Base-by-base conservation (phyloP, 2,113 vertebrate genomes). In the Odontesthes bonariensis region DNA sequence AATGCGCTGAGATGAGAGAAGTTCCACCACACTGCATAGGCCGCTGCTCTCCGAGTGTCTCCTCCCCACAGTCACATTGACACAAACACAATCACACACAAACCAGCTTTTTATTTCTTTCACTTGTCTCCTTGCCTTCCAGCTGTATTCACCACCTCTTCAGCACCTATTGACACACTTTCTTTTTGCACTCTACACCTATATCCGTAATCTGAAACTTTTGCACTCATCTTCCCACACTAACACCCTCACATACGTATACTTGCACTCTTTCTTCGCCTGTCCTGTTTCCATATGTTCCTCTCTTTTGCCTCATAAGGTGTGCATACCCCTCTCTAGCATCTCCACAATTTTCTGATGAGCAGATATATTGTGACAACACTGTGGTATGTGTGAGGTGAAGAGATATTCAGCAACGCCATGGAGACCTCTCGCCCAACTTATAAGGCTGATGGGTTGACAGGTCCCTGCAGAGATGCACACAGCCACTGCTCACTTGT, bases 1-100 rank as follows among this genome's bases (percentile, higher is more conserved):
- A 95, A 95, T 91, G 92, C 92, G 94, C 94, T 95, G 94, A 95
- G 94, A 95, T 88, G 89, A 91, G 91, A 93, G 91, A 95, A 94
- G 94, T 95, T 95, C 94, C 93, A 92, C 80, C 92, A 94, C 92
- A 89, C 92, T 94, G 93, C 90, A 86, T 93, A 88, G 91, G 89
- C 93, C 82, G 77, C 92, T 91, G 87, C 88, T 90, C 88, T 62
- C 63, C 77, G 69, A 77, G 75, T 86, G 70, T 75, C 73, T 81
- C 66, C 23, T 51, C 60, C 68, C 49, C 77, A 70, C 75, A 70
- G 38, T 33, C 78, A 47, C 79, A 70, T 59, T 59, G 27, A 89
- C 73, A 74, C 81, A 77, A 35, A 68, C 68, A 68, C 68, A 83
- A 6, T 17, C 61, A 13, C 60, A 46, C 55, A 57, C 60, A 62